Evolutionary conservation across 2,113 vertebrate genomes (phyloP).

Genomic region (Balaenoptera acutorostrata): DNA sequence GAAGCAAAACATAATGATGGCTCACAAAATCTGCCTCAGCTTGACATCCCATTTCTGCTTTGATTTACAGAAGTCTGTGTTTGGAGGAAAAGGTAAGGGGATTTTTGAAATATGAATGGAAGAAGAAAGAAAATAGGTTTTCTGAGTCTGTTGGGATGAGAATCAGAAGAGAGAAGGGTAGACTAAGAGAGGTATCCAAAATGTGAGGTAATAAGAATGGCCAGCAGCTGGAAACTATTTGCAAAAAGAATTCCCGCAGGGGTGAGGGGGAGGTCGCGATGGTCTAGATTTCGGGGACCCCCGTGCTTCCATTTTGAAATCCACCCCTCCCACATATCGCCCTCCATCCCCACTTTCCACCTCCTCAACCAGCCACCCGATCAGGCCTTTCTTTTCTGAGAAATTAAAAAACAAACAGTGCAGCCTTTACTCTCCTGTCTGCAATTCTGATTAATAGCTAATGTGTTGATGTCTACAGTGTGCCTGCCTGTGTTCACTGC

Average conservation of each 20-base stretch:
- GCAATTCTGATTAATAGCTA: neutral
- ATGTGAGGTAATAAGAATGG: neutral
- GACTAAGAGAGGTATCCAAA: neutral
- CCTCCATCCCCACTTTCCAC: neutral
- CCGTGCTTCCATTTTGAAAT: neutral
- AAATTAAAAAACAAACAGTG: neutral
- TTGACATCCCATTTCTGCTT: neutral
- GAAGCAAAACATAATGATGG: neutral
- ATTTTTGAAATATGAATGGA: neutral
- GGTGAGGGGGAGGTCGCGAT: neutral
- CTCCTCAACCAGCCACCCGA: neutral
- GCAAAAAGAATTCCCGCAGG: neutral
- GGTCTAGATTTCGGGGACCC: neutral
- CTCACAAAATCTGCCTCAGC: neutral
- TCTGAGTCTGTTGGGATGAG: neutral
- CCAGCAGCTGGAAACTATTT: neutral
- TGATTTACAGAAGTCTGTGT: neutral
- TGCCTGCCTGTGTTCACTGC: neutral
- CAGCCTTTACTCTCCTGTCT: neutral
- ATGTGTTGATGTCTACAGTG: rapidly evolving
- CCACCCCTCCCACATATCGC: neutral
- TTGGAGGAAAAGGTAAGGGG: neutral
- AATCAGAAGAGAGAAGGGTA: neutral
- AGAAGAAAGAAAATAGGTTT: neutral
- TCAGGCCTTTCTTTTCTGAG: neutral